Evolutionary conservation across 1,140 invertebrate genomes (phyloP).

Genomic region (Delia radicum): DNA sequence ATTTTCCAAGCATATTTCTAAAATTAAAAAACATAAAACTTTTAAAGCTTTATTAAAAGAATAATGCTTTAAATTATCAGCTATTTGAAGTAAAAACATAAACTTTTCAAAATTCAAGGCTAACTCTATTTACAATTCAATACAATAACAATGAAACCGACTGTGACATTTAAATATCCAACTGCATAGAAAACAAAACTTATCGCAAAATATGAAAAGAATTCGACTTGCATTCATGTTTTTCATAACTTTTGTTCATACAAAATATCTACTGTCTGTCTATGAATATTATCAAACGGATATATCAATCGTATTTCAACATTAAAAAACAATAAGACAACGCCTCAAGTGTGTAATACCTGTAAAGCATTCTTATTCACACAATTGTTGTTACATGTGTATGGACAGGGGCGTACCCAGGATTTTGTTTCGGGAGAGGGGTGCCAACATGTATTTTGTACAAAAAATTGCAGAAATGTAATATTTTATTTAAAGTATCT

Average conservation of each 20-base stretch:
- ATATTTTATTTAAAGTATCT: too few relatives aligned
- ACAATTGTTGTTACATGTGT: background rate
- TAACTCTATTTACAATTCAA: background rate
- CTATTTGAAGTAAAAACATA: too few relatives aligned
- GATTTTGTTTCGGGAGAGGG: too few relatives aligned
- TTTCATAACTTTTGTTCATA: background rate
- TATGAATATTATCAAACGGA: conserved; percentile 24
- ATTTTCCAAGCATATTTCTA: too few relatives aligned
- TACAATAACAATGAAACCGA: background rate
- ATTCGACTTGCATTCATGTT: background rate
- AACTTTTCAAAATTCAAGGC: background rate
- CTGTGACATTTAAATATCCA: background rate
- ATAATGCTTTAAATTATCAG: background rate
- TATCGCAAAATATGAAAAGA: background rate
- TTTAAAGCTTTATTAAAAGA: background rate
- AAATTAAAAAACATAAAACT: too few relatives aligned
- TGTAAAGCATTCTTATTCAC: background rate
- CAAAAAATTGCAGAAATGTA: background rate
- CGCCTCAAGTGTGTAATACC: conserved; percentile 21
- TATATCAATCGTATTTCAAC: conserved; percentile 31
- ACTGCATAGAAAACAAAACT: background rate
- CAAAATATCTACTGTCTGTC: background rate
- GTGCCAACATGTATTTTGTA: too few relatives aligned
- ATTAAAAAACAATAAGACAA: conserved; percentile 27
- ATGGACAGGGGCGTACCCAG: too few relatives aligned